Conservation (phyloP, 2,888 invertebrate species). For the Antitype chi region DNA sequence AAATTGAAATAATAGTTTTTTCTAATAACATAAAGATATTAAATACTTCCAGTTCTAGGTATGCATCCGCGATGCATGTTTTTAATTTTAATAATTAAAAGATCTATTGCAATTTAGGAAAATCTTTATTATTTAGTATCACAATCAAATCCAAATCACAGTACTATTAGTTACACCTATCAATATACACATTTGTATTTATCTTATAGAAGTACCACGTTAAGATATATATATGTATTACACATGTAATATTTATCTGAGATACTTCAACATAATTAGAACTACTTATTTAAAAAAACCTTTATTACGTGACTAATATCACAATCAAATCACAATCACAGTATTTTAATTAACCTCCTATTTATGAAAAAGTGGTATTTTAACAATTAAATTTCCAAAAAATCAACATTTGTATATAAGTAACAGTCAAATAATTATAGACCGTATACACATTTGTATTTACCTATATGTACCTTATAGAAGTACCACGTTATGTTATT, state of each 20-base stretch:
- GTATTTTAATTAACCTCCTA: constrained; percentile 29
- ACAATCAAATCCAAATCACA: constrained; percentile 27
- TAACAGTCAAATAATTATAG: constrained; percentile 21
- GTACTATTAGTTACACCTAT: constrained; percentile 24
- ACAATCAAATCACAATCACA: constrained; percentile 30
- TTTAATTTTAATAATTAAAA: constrained; percentile 26
- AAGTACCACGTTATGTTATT: constrained; percentile 26
- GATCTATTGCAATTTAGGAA: constrained; percentile 20
- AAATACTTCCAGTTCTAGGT: constrained; percentile 29
- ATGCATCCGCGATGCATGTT: constrained; percentile 26
- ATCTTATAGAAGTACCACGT: constrained; percentile 25
- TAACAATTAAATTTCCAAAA: constrained; percentile 23
- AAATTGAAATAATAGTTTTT: constrained; percentile 29
- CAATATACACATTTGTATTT: constrained; percentile 25
- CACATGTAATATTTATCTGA: constrained; percentile 27
- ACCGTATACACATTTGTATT: constrained; percentile 25
- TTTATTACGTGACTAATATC: constrained; percentile 25
- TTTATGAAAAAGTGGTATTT: constrained; percentile 29
- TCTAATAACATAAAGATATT: constrained; percentile 28
- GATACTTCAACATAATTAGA: constrained; percentile 28
- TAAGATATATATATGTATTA: constrained; percentile 24
- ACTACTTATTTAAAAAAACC: constrained; percentile 23
- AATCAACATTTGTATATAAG: constrained; percentile 24
- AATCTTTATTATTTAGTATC: too few relatives aligned
- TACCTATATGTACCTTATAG: constrained; percentile 28